phyloP scores from a whole-genome alignment of 1,140 invertebrate genomes.

The Drosophila tsacasi region DNA sequence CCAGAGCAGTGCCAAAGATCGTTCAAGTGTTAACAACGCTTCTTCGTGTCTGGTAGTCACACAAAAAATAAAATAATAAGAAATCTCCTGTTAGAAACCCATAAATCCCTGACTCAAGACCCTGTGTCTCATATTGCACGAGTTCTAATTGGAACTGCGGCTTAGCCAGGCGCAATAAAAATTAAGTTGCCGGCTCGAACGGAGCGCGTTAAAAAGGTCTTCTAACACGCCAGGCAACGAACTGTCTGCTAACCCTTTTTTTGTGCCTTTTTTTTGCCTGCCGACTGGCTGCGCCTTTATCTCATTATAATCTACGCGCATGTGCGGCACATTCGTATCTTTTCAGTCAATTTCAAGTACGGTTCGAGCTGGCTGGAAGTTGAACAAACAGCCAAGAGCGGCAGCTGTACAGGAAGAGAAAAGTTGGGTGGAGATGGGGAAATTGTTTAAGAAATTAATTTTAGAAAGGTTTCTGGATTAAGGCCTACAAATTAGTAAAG shows the following conservation, averaged over 20 bases:
- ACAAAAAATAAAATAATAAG: neutral
- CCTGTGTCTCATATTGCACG: conserved; percentile 40
- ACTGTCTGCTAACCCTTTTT: conserved; percentile 56
- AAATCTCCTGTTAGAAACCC: conserved; percentile 19
- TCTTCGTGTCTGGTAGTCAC: conserved; percentile 4
- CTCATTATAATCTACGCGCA: conserved; percentile 80
- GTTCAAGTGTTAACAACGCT: conserved; percentile 26
- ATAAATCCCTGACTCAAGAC: conserved; percentile 14
- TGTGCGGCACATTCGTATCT: conserved; percentile 78
- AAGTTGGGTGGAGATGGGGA: neutral
- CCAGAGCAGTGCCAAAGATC: conserved; percentile 8
- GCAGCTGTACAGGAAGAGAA: conserved; percentile 9
- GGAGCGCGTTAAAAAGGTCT: conserved; percentile 56
- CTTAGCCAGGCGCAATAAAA: conserved; percentile 56
- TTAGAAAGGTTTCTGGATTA: neutral
- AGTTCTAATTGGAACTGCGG: conserved; percentile 48
- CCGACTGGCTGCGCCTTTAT: conserved; percentile 62
- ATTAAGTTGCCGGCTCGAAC: conserved; percentile 46
- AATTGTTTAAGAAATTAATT: neutral
- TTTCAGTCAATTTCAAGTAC: conserved; percentile 80
- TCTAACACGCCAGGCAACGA: conserved; percentile 56
- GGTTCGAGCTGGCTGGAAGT: conserved; percentile 22
- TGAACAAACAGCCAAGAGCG: conserved; percentile 61
- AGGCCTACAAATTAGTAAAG: fast-evolving
- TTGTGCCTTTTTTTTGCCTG: conserved; percentile 18